phyloP scores from a whole-genome alignment of 2,113 vertebrate species.

The Paedocypris sp. region DNA sequence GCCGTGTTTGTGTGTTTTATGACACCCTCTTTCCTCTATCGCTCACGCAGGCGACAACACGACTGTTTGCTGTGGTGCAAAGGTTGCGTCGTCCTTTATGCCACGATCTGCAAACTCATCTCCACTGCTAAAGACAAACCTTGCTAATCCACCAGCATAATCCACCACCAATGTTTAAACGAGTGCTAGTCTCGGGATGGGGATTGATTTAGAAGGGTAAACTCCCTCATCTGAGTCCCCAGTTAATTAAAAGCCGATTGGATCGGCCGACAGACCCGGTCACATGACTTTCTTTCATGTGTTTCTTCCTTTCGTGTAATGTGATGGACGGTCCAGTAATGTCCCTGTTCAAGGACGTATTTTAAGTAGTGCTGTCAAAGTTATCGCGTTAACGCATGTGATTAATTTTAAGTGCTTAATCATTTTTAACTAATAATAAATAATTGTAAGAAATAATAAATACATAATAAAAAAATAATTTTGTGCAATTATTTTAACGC shows the following conservation, averaged over 20 bases:
- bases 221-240: constrained; percentile 30
- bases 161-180: constrained; percentile 19
- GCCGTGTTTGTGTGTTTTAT: background rate
- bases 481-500: too few species aligned
- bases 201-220: constrained; percentile 35
- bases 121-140: constrained; percentile 19
- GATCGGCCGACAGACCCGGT: constrained; percentile 29
- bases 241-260: constrained; percentile 42
- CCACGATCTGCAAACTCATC: constrained; percentile 17
- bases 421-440: too few species aligned
- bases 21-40: constrained; percentile 9
- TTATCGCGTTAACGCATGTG: too few species aligned
- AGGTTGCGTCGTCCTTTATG: constrained; percentile 33
- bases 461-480: too few species aligned
- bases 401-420: too few species aligned
- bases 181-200: constrained; percentile 18
- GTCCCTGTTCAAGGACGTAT: too few species aligned
- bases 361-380: too few species aligned
- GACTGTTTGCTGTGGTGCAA: background rate
- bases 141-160: constrained; percentile 24
- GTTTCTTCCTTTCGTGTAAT: too few species aligned
- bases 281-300: too few species aligned
- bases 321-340: too few species aligned
- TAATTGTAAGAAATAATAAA: too few species aligned
- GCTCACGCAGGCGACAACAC: background rate